These are phyloP conservation scores for Ips typographus DNA, from an alignment of 1,140 invertebrate genomes.

Conservation along the genomic window DNA sequence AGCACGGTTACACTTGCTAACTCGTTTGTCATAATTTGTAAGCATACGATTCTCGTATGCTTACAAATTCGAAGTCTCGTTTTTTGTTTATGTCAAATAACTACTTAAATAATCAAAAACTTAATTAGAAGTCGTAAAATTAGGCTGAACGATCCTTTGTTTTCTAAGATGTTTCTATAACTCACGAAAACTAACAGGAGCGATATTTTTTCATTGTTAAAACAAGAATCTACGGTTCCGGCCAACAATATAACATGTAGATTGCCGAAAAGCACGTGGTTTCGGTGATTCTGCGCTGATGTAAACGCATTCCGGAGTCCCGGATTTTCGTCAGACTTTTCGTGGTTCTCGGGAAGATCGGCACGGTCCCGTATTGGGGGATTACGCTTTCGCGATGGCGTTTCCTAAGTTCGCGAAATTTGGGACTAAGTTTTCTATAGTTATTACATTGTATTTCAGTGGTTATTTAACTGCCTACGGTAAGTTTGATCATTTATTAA, in stretches of 20 bases:
- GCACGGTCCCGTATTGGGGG: slow-evolving; percentile 8
- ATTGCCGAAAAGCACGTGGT: slow-evolving; percentile 33
- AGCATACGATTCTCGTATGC: too few relatives aligned
- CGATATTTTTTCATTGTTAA: slow-evolving; percentile 37
- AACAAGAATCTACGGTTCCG: slow-evolving; percentile 33
- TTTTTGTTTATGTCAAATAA: too few relatives aligned
- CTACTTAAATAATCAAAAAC: too few relatives aligned
- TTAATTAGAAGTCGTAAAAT: slow-evolving; percentile 9
- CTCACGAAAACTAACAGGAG: slow-evolving; percentile 25
- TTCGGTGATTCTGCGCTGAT: slow-evolving; percentile 27
- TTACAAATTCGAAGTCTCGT: too few relatives aligned
- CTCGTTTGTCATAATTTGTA: too few relatives aligned
- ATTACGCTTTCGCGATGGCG: slow-evolving; percentile 6
- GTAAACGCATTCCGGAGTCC: slow-evolving; percentile 18
- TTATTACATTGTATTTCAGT: background rate
- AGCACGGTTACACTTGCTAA: too few relatives aligned
- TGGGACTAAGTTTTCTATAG: slow-evolving; percentile 12
- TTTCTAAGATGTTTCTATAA: slow-evolving; percentile 25
- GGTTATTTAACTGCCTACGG: slow-evolving; percentile 7
- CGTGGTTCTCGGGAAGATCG: slow-evolving; percentile 13
- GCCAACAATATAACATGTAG: slow-evolving; percentile 29
- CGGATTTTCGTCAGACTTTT: slow-evolving; percentile 32
- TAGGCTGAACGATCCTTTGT: slow-evolving; percentile 10
- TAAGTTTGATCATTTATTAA: background rate
- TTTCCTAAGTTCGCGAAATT: slow-evolving; percentile 12